Percentiles rank a stretch among this genome's conserved stretches.
Conservation (phyloP, 2,113 vertebrate species). For the Porphyrio hochstetteri region DNA sequence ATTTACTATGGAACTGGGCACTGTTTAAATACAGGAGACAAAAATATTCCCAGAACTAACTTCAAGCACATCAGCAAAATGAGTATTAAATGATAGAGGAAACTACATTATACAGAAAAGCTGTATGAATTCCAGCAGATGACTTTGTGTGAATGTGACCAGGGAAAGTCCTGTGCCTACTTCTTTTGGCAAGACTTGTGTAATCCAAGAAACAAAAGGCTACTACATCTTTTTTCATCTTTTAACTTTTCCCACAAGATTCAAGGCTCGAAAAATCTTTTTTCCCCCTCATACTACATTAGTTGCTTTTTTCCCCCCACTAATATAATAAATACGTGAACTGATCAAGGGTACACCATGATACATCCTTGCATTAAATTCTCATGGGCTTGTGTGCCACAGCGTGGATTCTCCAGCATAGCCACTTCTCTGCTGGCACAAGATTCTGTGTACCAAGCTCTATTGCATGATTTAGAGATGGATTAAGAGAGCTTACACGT, state of each 20-base stretch:
- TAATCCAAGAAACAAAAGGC: neutral
- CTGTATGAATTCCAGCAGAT: neutral
- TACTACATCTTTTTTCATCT: neutral
- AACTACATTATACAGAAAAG: neutral
- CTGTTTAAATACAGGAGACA: neutral
- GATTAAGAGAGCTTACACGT: conserved; percentile 39
- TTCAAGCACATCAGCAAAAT: neutral
- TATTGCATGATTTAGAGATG: conserved; percentile 9
- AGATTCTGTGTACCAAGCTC: neutral
- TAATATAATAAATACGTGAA: neutral
- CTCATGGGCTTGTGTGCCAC: neutral
- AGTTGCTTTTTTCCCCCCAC: neutral
- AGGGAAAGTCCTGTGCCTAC: neutral
- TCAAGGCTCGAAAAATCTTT: rapidly evolving
- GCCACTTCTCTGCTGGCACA: neutral
- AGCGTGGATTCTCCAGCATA: neutral
- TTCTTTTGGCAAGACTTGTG: neutral
- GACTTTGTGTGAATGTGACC: neutral
- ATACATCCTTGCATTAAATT: neutral
- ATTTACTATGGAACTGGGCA: neutral
- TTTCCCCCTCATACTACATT: neutral
- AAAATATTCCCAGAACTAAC: neutral
- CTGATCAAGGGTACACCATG: neutral
- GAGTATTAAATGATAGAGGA: neutral
- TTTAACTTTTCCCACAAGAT: neutral